These are phyloP conservation scores for Hemicrepidius hirtus DNA, from an alignment of 2,888 invertebrate genomes.

Conservation along the genomic window DNA sequence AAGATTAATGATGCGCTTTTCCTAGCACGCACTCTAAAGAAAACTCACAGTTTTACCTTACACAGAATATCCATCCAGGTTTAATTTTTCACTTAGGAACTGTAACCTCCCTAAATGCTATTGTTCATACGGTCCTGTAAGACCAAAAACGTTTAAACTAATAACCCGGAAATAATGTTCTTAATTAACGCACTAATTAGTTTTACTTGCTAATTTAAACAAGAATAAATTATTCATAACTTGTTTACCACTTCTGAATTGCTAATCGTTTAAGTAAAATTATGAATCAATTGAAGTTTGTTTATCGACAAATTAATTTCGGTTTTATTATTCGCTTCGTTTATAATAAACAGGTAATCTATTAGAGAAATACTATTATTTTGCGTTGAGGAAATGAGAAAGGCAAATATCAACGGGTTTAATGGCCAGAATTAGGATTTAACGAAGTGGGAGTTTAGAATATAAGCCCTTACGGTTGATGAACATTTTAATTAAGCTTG, in stretches of 20 bases:
- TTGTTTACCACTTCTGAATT: slow-evolving; percentile 29
- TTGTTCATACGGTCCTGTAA: not conserved
- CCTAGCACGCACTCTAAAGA: not conserved
- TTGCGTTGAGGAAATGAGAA: not conserved
- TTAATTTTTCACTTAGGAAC: slow-evolving; percentile 2
- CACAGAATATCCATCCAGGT: not conserved
- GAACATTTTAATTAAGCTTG: slow-evolving; percentile 11
- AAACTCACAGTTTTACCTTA: not conserved
- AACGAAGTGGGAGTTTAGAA: not conserved
- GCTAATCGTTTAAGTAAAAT: slow-evolving; percentile 28
- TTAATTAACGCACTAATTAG: not conserved
- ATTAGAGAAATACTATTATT: too few relatives aligned
- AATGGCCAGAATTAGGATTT: slow-evolving; percentile 8
- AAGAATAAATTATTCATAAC: slow-evolving; percentile 27
- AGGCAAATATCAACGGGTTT: not conserved
- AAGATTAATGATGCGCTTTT: slow-evolving; percentile 13
- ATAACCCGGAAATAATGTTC: not conserved
- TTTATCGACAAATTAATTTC: slow-evolving; percentile 10
- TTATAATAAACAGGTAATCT: too few relatives aligned
- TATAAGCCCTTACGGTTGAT: slow-evolving; percentile 3
- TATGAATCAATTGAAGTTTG: slow-evolving; percentile 5
- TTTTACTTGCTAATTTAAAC: slow-evolving; percentile 18
- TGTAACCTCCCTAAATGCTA: not conserved
- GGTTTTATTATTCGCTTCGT: too few relatives aligned
- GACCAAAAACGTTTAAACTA: not conserved